Evolutionary conservation across 2,113 vertebrate genomes (phyloP).

Genomic region (Willisornis vidua): DNA sequence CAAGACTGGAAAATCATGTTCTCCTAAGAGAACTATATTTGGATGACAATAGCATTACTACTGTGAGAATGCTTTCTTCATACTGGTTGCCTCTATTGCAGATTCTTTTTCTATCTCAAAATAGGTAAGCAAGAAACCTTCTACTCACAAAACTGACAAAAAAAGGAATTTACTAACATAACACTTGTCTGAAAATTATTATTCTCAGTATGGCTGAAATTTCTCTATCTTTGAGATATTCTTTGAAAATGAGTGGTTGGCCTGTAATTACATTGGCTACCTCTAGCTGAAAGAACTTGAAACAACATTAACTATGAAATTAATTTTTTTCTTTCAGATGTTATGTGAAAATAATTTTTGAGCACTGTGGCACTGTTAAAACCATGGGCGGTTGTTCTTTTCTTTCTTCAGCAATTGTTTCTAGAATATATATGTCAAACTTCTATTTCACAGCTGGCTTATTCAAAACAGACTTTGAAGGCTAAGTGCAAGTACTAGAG

Average conservation of each 20-base stretch:
- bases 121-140: slow-evolving; percentile 79
- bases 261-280: not conserved
- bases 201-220: not conserved
- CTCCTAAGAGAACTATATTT: slow-evolving; percentile 87
- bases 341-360: not conserved
- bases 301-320: not conserved
- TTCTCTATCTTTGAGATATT: not conserved
- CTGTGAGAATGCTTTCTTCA: slow-evolving; percentile 72
- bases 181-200: not conserved
- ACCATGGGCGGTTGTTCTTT: not conserved
- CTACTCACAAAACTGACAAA: not conserved
- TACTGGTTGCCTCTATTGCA: slow-evolving; percentile 90
- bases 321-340: not conserved
- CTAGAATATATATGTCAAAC: slow-evolving; percentile 11
- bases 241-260: not conserved
- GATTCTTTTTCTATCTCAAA: slow-evolving; percentile 80
- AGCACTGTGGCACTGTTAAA: not conserved
- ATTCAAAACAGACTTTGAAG: slow-evolving; percentile 34
- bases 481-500: not conserved
- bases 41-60: slow-evolving; percentile 89
- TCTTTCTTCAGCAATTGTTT: slow-evolving; percentile 8
- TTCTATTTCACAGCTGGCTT: slow-evolving; percentile 29
- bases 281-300: not conserved
- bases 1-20: slow-evolving; percentile 87
- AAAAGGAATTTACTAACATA: not conserved